Evolutionary conservation across 2,888 invertebrate genomes (phyloP), one percentile per base, ranked within the genome.

Genomic region (Halictus quadricinctus): DNA sequence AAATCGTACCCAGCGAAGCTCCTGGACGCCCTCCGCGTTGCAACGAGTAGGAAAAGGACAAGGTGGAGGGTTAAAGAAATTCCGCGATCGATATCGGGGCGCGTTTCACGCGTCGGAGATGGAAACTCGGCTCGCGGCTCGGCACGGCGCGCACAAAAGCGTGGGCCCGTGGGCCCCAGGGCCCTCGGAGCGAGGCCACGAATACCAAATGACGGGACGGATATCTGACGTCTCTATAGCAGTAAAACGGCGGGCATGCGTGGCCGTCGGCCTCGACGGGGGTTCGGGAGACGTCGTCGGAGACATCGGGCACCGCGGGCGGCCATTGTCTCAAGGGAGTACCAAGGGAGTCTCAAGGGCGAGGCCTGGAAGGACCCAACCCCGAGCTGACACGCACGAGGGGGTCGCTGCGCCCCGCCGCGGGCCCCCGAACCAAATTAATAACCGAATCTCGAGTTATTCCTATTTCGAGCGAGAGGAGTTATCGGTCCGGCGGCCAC

Each of bases 281-380:
- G 94, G 93, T 93, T 92, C 92, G 89, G 43, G 93, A 93, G 94
- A 94, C 94, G 93, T 94, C 93, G 94, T 84, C 84, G 83, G 84
- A 79, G 84, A 84, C 84, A 84, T 85, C 86, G 93, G 91, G 91
- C 94, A 87, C 94, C 91, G 89, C 94, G 89, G 94, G 94, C 93
- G 94, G 92, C 93, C 94, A 94, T 94, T 94, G 94, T 94, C 93
- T 94, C 93, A 93, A 92, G 89, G 91, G 91, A 89, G 86, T 87
- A 80, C 87, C 86, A 88, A 90, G 89, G 91, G 91, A 89, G 86
- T 87, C 81, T 86, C 86, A 89, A 90, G 88, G 88, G 88, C 88
- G 89, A 87, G 81, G 80, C 58, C 86, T 29, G 76, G 85, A 82
- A 86, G 80, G 84, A 79, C 79, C 80, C 88, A 86, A 82, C 87